phyloP scores from a whole-genome alignment of 2,113 vertebrate genomes.

The Dinomys branickii region DNA sequence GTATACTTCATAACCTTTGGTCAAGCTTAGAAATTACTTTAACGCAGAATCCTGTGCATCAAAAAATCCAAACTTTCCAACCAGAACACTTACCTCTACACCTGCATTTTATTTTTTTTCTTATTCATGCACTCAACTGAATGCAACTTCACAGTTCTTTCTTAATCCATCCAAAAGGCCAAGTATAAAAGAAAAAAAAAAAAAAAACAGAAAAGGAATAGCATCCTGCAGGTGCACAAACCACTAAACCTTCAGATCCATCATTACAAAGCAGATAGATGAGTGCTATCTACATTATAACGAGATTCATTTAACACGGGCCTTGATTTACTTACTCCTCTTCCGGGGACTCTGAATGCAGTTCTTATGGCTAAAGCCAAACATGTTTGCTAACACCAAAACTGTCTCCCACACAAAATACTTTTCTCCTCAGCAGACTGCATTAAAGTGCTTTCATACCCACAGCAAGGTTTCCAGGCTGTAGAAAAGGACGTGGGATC shows the following conservation, averaged over 20 bases:
- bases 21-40: neutral
- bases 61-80: constrained; percentile 21
- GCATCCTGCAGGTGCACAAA: constrained; percentile 47
- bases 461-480: constrained; percentile 38
- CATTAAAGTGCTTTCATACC: constrained; percentile 62
- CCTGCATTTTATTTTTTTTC: constrained; percentile 15
- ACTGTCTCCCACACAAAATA: constrained; percentile 72
- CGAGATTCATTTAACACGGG: constrained; percentile 71
- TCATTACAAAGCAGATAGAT: constrained; percentile 67
- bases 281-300: constrained; percentile 62
- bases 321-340: constrained; percentile 73
- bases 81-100: constrained; percentile 16
- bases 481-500: constrained; percentile 58
- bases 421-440: constrained; percentile 65
- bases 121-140: neutral
- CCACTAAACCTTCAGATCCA: constrained; percentile 53
- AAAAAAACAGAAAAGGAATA: neutral
- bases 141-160: constrained; percentile 56
- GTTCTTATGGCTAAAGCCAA: constrained; percentile 74
- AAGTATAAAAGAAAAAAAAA: neutral
- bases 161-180: constrained; percentile 46
- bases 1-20: neutral
- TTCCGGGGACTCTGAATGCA: constrained; percentile 74
- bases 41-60: neutral
- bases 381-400: constrained; percentile 72